Evolutionary conservation across 1,140 invertebrate species (phyloP), one percentile per base, ranked within the genome.

Genomic region (Tachypleus tridentatus): DNA sequence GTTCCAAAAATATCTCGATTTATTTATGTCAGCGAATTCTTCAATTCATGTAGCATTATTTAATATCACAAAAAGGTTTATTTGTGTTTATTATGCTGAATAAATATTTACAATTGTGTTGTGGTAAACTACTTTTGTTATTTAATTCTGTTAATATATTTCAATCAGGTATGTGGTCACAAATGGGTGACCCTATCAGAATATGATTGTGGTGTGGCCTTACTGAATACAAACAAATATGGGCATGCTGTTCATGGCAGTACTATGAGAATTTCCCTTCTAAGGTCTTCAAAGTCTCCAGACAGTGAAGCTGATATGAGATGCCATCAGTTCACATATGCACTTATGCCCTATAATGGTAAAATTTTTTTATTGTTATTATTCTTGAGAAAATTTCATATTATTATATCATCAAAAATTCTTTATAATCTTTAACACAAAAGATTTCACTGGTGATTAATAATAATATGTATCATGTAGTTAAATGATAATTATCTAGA

Each of bases 211-310:
- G 81, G 81, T 62, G 72, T 82, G n/a, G 72, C 80, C n/a, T 67
- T 82, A 47, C 69, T 82, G n/a, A 82, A 81, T 70, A 78, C 80
- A 69, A 75, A 75, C 67, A 82, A 82, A 67, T 82, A 82, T 73
- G 81, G 81, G 10, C 80, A 78, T 73, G 76, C 78, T 9, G 75
- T 77, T 10, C 71, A 76, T 9, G 77, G 77, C 47, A 77, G 77
- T 59, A 73, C 74, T 11, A 73, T 82, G 53, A 70, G 76, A 47
- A 72, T 82, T 5, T 82, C 81, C 3, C 69, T 82, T 69, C 70
- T 82, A 49, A 70, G 79, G 9, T 77, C 81, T 7, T 76, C 81
- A 0, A 82, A 82, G 71, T 72, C 75, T 51, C 81, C 81, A 9
- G 81, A 82, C 72, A 71, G 70, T 1, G 73, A 73, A 5, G 79